These are phyloP conservation scores for Conops quadrifasciatus DNA, from an alignment of 2,888 invertebrate species.

Conservation along the genomic window DNA sequence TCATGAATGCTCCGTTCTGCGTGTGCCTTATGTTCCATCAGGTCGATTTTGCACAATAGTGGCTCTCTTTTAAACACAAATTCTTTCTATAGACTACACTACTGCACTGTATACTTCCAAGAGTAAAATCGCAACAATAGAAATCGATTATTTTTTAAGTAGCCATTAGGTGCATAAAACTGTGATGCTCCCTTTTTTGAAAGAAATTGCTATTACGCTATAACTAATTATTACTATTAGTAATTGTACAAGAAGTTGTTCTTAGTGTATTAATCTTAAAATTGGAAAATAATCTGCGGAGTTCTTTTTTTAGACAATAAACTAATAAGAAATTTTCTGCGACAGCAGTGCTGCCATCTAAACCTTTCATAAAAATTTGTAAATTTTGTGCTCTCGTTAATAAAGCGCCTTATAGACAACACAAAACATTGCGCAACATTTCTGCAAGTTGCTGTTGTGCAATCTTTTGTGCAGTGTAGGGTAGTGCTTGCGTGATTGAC, in stretches of 20 bases:
- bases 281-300: neutral
- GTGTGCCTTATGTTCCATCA: constrained; percentile 56
- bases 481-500: too few relatives aligned
- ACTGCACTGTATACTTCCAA: neutral
- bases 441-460: too few relatives aligned
- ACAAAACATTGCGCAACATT: too few relatives aligned
- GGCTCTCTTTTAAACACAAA: neutral
- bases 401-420: too few relatives aligned
- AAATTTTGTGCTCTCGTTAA: neutral
- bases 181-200: neutral
- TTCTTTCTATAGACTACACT: neutral
- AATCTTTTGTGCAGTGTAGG: too few relatives aligned
- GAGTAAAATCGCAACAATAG: neutral
- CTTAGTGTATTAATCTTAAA: neutral
- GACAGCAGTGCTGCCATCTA: constrained; percentile 25
- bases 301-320: neutral
- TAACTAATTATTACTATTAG: neutral
- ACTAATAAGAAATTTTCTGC: neutral
- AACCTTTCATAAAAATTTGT: constrained; percentile 20
- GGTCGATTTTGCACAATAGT: neutral
- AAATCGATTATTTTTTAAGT: constrained; percentile 13
- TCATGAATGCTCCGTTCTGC: constrained; percentile 73
- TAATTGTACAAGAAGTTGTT: neutral
- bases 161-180: neutral
- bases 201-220: neutral